Percentiles rank a stretch among this genome's conserved stretches.
Evolutionary conservation across 2,888 invertebrate species (phyloP).

Genomic region (Eutolmus rufibarbis): DNA sequence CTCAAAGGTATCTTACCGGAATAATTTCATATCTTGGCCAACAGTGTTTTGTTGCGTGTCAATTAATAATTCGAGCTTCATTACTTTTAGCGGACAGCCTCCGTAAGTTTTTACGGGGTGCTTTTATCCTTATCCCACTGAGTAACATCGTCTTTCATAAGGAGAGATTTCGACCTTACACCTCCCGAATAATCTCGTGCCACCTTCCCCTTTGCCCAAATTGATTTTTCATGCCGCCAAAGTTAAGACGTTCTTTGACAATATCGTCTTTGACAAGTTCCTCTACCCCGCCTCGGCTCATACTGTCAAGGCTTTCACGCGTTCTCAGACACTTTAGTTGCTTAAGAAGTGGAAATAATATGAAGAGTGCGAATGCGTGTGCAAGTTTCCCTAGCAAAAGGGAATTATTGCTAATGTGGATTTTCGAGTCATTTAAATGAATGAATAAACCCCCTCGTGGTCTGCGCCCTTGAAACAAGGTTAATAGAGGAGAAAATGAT

Average conservation of each 20-base stretch:
- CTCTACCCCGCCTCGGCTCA: background rate
- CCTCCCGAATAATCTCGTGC: background rate
- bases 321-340: background rate
- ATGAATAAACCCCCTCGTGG: background rate
- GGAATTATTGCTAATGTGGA: background rate
- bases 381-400: background rate
- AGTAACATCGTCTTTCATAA: background rate
- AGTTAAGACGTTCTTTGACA: background rate
- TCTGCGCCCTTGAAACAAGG: background rate
- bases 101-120: background rate
- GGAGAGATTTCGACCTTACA: background rate
- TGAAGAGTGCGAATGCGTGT: background rate
- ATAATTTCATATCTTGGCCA: background rate
- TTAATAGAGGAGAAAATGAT: background rate
- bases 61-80: conserved; percentile 17
- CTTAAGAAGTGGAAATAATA: background rate
- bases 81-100: background rate
- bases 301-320: background rate
- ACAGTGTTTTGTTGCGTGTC: conserved; percentile 25
- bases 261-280: background rate
- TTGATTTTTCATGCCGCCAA: background rate
- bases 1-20: background rate
- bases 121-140: background rate
- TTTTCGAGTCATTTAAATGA: background rate
- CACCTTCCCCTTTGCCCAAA: background rate